Evolutionary conservation across 2,797 vertebrate genomes (phyloP), one percentile per base, ranked within the genome.

Genomic region (Orestias chungarensis): DNA sequence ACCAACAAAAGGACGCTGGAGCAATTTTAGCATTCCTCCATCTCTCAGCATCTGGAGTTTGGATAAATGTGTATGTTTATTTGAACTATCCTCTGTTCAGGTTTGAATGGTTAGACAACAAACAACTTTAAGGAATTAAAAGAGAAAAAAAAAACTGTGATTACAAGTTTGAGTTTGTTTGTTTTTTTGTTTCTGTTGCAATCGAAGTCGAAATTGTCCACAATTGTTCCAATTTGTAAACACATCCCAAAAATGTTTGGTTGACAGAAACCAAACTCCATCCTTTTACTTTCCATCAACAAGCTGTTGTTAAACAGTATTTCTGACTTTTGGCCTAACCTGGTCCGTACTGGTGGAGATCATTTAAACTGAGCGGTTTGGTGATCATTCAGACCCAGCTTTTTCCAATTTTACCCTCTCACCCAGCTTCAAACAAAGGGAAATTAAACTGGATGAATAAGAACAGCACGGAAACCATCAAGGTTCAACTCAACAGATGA

Each of bases 11-110:
- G 73, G 79, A 82, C 47, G 29, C 69, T 75, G 20, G 69, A 52
- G 25, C 23, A 35, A 23, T 55, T 10, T 7, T 44, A 67, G 17
- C 59, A 82, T 82, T 81, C 75, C 74, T 87, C 54, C 25, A 59
- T 88, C 70, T 66, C 75, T 49, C 46, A 23, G n/a, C 1, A 33
- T 15, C 3, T 47, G 27, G 20, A 0, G 27, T 40, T 66, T 76
- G 50, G n/a, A 23, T 31, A 17, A 17, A 33, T 29, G 6, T 31
- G 14, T n/a, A 18, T 31, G 18, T 62, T 62, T 40, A 25, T 15
- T 40, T 38, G 29, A 18, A 23, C 35, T 23, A 23, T 38, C 11
- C 27, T 40, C 35, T 62, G 35, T n/a, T 35, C 59, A 40, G 4
- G 23, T 20, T 62, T 33, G 5, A 62, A 62, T 6, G 11, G 25